Evolutionary conservation across 1,140 invertebrate genomes (phyloP), one percentile per base, ranked within the genome.

Genomic region (Chironomus tepperi): DNA sequence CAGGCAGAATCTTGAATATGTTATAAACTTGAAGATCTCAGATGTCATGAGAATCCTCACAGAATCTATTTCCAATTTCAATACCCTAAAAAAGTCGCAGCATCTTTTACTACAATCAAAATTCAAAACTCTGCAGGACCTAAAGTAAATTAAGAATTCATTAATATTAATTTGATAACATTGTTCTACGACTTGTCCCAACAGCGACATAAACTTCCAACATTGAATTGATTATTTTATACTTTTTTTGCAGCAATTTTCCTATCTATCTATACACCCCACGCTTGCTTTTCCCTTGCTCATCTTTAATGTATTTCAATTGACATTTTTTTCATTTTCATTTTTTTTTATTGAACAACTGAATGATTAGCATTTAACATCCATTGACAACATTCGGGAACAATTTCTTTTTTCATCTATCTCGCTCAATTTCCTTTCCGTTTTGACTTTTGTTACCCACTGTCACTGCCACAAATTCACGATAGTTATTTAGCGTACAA

Each of bases 341-440:
- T 75, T 57, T 67, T 74, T 72, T 43, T 72, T 24, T 42, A 65
- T 75, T 21, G 43, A 57, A 73, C 74, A 75, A 43, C 42, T 47
- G 74, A 72, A 65, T 75, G 70, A 73, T 75, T 67, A 43, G 21
- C 65, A 73, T 75, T 70, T 73, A 75, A 73, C 42, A 75, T 70
- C 65, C 65, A 70, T 70, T 21, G 65, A 70, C 65, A 19, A 21
- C 16, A 21, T 19, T 70, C 47, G 47, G 47, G 47, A 57, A 57
- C 47, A 57, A 57, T 57, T 57, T 57, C 47, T 57, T 57, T 57
- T 57, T 12, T 57, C 47, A 57, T 57, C 47, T 57, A 57, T 57
- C 5, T 57, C 47, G 24, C 24, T 34, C 24, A 1, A 5, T 34
- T 34, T 34, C 24, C 24, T 5, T 34, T 34, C 24, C 24, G 24